Base-by-base conservation (phyloP, 1,140 invertebrate species). In the Drosophila prosaltans region DNA sequence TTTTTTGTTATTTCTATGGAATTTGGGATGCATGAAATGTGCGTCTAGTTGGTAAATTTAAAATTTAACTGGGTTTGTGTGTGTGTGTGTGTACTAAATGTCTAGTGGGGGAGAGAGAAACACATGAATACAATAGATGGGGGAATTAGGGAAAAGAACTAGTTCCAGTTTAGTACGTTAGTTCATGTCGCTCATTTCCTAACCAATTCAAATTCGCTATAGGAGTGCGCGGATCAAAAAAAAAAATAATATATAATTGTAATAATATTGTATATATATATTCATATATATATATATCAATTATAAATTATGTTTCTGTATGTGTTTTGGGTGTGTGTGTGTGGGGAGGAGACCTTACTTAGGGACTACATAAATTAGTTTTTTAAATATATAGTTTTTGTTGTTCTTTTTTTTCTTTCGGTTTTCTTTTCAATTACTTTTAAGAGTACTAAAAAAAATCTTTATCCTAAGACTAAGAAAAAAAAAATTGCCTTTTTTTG, bases 341-440 rank as follows among this genome's bases (percentile, higher is more conserved):
- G 8, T 7, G n/a, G 45, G 45, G 21, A 2, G 21, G 8, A 68
- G 81, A 68, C 78, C 78, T 75, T 84, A 78, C 82, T 86, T 86
- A 86, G 73, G 40, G 70, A 62, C 82, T 86, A 86, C 82, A 86
- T 85, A 86, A 86, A 86, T 88, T 86, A 88, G 43, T 80, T 80
- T 70, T 60, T 71, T 16, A 16, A 16, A 59, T 36, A 58, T 72
- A 72, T 76, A 72, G 67, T 80, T 75, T 48, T 48, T 48, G 16
- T 24, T 36, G 32, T 36, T 36, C 6, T 26, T 48, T 48, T 9
- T 51, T 2, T 51, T 51, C 10, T 51, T 11, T 40, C 32, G 32
- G 43, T 48, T 55, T 63, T 70, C 57, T 67, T 63, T 81, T 80
- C 70, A 85, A 78, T 85, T 85, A 85, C 69, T 82, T 72, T 81